Percentiles rank a stretch among this genome's conserved stretches.
These are phyloP conservation scores for Hypsopygia costalis DNA, from an alignment of 2,888 invertebrate species.

Conservation along the genomic window DNA sequence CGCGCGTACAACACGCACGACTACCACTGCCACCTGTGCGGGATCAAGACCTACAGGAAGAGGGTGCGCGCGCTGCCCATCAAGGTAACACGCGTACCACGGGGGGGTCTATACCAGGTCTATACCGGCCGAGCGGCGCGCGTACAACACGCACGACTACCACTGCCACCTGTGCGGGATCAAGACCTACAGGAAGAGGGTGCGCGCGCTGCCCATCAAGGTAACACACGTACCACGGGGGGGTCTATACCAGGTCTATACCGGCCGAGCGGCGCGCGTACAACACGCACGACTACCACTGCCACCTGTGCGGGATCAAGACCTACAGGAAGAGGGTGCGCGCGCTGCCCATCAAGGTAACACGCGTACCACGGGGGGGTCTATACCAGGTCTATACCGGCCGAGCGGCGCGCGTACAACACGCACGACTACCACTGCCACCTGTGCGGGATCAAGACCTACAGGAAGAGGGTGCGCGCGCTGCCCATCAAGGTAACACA, in stretches of 20 bases:
- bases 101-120: too few species aligned
- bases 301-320: slow-evolving; percentile 94
- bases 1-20: slow-evolving; percentile 94
- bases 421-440: slow-evolving; percentile 96
- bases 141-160: slow-evolving; percentile 95
- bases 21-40: slow-evolving; percentile 96
- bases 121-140: slow-evolving; percentile 86
- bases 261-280: slow-evolving; percentile 88
- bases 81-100: too few species aligned
- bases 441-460: slow-evolving; percentile 94
- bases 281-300: slow-evolving; percentile 95
- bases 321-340: slow-evolving; percentile 95
- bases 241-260: too few species aligned
- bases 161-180: slow-evolving; percentile 96
- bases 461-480: slow-evolving; percentile 91
- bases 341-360: too few species aligned
- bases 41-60: slow-evolving; percentile 93
- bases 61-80: too few species aligned
- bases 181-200: slow-evolving; percentile 92
- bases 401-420: slow-evolving; percentile 90
- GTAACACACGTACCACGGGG: too few species aligned
- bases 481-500: slow-evolving; percentile 90
- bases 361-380: too few species aligned
- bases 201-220: too few species aligned
- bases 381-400: too few species aligned